These are phyloP conservation scores for Eleginops maclovinus DNA, from an alignment of 2,113 vertebrate genomes.

Conservation along the genomic window DNA sequence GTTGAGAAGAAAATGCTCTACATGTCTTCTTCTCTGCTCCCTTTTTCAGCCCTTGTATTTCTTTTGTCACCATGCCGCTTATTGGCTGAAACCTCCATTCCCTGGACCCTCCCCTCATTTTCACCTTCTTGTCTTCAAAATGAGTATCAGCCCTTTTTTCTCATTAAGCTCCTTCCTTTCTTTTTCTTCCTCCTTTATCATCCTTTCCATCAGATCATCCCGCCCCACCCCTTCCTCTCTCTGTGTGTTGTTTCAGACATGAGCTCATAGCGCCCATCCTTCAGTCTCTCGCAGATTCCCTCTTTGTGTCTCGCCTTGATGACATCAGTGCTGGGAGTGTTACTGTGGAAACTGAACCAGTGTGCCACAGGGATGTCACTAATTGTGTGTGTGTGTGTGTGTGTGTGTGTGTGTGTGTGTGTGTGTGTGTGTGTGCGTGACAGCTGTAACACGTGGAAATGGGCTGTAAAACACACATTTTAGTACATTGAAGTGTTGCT, in stretches of 20 bases:
- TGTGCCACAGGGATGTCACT: slow-evolving; percentile 56
- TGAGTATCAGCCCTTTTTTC: slow-evolving; percentile 9
- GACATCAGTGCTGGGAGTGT: slow-evolving; percentile 71
- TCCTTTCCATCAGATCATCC: slow-evolving; percentile 1
- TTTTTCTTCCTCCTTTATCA: not conserved
- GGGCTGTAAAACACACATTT: not conserved
- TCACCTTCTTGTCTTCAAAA: slow-evolving; percentile 22
- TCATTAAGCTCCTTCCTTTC: not conserved
- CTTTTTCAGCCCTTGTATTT: not conserved
- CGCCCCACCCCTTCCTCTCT: slow-evolving; percentile 10
- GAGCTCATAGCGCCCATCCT: slow-evolving; percentile 65
- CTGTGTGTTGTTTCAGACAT: slow-evolving; percentile 58
- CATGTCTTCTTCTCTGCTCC: not conserved
- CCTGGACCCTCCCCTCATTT: slow-evolving; percentile 18
- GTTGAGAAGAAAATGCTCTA: not conserved
- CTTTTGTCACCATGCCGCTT: slow-evolving; percentile 26
- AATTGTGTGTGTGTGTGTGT: slow-evolving; percentile 57
- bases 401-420: slow-evolving; percentile 26
- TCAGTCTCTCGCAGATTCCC: slow-evolving; percentile 37
- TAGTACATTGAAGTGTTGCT: not conserved
- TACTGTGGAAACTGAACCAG: slow-evolving; percentile 72
- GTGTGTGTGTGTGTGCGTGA: slow-evolving; percentile 16
- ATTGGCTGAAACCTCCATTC: slow-evolving; percentile 13
- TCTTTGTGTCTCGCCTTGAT: slow-evolving; percentile 72
- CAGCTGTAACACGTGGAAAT: not conserved